Conservation (phyloP, 64 coral and sea anemone species). For the Stylophora pistillata region DNA sequence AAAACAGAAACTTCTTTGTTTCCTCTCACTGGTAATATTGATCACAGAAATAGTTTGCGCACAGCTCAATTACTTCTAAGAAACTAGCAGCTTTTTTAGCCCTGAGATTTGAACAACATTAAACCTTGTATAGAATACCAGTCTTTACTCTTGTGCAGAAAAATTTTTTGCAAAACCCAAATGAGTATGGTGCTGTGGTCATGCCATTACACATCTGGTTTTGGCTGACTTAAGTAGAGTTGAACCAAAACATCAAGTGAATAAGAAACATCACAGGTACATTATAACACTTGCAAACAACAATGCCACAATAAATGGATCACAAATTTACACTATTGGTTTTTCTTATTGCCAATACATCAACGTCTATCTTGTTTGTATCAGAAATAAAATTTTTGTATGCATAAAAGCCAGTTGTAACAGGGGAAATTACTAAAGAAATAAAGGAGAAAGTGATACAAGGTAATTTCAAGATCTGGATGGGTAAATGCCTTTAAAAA, state of each 20-base stretch:
- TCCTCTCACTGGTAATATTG: too few species aligned
- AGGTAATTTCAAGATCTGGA: conserved; percentile 7
- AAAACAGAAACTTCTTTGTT: too few species aligned
- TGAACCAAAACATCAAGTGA: neutral
- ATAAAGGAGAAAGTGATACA: neutral
- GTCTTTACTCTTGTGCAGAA: too few species aligned
- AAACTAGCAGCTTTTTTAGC: too few species aligned
- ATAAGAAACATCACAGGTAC: neutral
- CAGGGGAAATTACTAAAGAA: neutral
- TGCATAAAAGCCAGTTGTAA: neutral
- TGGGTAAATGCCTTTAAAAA: neutral
- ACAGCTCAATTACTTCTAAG: too few species aligned
- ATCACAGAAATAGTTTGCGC: too few species aligned
- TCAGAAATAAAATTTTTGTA: neutral
- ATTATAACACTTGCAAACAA: neutral
- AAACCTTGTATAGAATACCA: too few species aligned
- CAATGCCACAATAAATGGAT: conserved; percentile 32
- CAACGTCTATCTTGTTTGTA: neutral
- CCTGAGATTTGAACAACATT: too few species aligned
- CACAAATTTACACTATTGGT: neutral
- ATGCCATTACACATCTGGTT: neutral
- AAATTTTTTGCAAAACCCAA: too few species aligned
- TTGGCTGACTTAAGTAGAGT: neutral
- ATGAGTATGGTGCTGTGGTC: too few species aligned
- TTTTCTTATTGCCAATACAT: neutral